Evolutionary conservation across 2,888 invertebrate species (phyloP).

Genomic region (Zelleria hepariella): DNA sequence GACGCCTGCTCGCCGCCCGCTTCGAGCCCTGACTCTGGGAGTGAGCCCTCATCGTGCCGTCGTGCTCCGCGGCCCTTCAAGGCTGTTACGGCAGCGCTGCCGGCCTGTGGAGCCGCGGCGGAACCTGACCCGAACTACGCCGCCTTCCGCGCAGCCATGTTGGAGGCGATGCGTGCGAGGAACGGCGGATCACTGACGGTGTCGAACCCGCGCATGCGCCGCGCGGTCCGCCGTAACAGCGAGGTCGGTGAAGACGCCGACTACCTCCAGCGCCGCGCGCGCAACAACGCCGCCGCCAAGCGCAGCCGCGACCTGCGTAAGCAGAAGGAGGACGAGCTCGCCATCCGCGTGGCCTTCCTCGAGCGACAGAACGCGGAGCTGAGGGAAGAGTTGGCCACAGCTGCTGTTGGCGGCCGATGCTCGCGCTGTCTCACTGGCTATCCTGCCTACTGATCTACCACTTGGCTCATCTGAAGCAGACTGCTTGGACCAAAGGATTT

Average conservation of each 20-base stretch:
- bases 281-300: constrained; percentile 96
- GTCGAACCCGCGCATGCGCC: constrained; percentile 75
- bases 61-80: constrained; percentile 1
- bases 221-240: constrained; percentile 27
- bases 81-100: constrained; percentile 1
- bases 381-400: background rate
- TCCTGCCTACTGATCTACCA: background rate
- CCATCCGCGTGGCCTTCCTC: background rate
- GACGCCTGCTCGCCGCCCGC: background rate
- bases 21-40: background rate
- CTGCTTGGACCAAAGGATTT: background rate
- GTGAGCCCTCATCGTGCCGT: background rate
- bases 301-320: constrained; percentile 90
- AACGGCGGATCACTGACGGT: constrained; percentile 52
- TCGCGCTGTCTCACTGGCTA: background rate
- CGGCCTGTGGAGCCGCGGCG: background rate
- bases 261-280: constrained; percentile 87
- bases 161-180: constrained; percentile 69
- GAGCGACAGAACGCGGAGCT: background rate
- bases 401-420: background rate
- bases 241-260: constrained; percentile 74
- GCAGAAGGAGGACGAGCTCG: constrained; percentile 90
- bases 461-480: background rate
- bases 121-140: constrained; percentile 63
- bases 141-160: constrained; percentile 73